Percentiles rank a stretch among this genome's conserved stretches.
phyloP scores from a whole-genome alignment of 2,797 vertebrate species.

The Lagorchestes hirsutus region DNA sequence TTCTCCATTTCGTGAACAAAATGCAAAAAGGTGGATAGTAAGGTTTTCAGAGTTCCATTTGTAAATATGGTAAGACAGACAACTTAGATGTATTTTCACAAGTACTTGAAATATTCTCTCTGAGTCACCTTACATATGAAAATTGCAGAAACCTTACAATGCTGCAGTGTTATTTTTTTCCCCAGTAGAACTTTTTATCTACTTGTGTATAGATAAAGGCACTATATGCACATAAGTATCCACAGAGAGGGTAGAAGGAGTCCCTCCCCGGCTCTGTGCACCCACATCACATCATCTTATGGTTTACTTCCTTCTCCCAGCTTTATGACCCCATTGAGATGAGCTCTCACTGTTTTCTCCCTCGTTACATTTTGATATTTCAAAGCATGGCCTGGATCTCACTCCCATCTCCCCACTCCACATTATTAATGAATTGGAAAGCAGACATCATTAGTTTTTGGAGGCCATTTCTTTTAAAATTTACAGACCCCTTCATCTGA shows the following conservation, averaged over 20 bases:
- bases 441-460: conserved; percentile 95
- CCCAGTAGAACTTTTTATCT: conserved; percentile 78
- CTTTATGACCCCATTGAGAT: conserved; percentile 86
- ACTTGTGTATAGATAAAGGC: conserved; percentile 74
- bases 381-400: conserved; percentile 87
- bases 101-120: conserved; percentile 78
- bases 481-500: conserved; percentile 93
- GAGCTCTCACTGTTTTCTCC: conserved; percentile 84
- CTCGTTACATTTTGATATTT: conserved; percentile 88
- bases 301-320: conserved; percentile 82
- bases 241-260: conserved; percentile 63
- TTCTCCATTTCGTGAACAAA: conserved; percentile 72
- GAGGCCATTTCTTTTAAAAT: conserved; percentile 95
- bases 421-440: conserved; percentile 94
- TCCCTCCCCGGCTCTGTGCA: conserved; percentile 75
- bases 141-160: conserved; percentile 81
- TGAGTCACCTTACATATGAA: conserved; percentile 82
- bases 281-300: conserved; percentile 73
- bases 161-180: conserved; percentile 74
- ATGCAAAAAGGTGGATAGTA: conserved; percentile 81
- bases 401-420: conserved; percentile 88
- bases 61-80: conserved; percentile 80
- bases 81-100: conserved; percentile 77
- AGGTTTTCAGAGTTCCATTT: conserved; percentile 71
- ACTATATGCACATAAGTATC: conserved; percentile 83